A percentile compares a stretch with the other conserved stretches of the same genome.
Conservation (phyloP, 1,140 invertebrate species). For the Phortica variegata region DNA sequence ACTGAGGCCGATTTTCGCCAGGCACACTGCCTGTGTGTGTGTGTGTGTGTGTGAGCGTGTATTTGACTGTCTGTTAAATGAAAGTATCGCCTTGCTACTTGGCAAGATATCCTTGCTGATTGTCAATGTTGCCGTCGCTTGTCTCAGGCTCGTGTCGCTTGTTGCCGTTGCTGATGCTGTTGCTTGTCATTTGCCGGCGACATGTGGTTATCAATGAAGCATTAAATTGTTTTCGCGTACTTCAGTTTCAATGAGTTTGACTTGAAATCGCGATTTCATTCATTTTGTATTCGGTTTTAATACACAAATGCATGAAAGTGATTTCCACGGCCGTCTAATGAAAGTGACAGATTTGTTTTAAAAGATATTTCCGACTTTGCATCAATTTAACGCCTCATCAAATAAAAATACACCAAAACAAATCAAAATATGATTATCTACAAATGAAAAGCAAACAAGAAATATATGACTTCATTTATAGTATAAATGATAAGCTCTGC, state of each 20-base stretch:
- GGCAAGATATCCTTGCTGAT: constrained; percentile 20
- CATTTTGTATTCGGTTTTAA: no score
- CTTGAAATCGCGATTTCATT: constrained; percentile 13
- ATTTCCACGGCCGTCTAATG: no score
- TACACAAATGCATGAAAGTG: not conserved
- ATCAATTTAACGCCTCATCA: no score
- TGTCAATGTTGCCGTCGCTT: constrained; percentile 16
- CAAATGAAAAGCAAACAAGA: no score
- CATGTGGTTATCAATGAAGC: constrained; percentile 46
- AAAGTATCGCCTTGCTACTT: constrained; percentile 18
- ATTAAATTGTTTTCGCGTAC: constrained; percentile 51
- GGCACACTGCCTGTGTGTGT: not conserved
- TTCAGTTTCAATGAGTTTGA: constrained; percentile 36
- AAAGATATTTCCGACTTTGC: no score
- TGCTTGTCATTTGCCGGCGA: constrained; percentile 35
- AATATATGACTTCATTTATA: no score
- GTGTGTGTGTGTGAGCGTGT: constrained; percentile 16
- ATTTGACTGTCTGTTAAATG: constrained; percentile 28
- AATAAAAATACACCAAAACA: no score
- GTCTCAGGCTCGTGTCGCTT: constrained; percentile 12
- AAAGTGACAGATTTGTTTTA: no score
- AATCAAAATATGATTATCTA: no score
- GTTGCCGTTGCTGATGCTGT: constrained; percentile 2
- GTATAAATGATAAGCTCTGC: no score
- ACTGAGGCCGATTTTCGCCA: not conserved